These are phyloP conservation scores for Apis florea DNA, from an alignment of 1,140 invertebrate genomes.

Conservation along the genomic window DNA sequence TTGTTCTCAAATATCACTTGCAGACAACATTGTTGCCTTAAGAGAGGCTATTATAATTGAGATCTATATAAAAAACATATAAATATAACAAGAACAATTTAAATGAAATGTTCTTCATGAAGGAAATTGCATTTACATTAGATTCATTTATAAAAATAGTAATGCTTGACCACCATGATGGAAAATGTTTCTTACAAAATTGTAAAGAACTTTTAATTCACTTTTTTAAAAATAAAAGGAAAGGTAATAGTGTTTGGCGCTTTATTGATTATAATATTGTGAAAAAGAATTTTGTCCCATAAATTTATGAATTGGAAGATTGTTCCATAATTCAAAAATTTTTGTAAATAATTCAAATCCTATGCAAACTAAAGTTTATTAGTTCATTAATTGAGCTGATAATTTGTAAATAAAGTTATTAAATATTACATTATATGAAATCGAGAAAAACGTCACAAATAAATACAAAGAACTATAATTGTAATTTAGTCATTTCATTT, in stretches of 20 bases:
- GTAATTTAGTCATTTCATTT: constrained; percentile 48
- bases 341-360: constrained; percentile 66
- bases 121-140: constrained; percentile 49
- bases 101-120: constrained; percentile 15
- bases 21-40: constrained; percentile 32
- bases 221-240: constrained; percentile 49
- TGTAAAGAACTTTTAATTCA: constrained; percentile 42
- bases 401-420: constrained; percentile 73
- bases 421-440: constrained; percentile 67
- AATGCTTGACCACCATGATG: constrained; percentile 48
- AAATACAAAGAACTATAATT: constrained; percentile 60
- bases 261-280: constrained; percentile 48
- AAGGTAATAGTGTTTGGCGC: constrained; percentile 38
- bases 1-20: constrained; percentile 34
- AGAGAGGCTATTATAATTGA: constrained; percentile 45
- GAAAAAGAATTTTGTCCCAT: constrained; percentile 31
- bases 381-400: constrained; percentile 55
- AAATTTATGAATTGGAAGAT: constrained; percentile 41
- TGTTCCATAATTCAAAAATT: constrained; percentile 58
- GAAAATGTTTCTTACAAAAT: constrained; percentile 41
- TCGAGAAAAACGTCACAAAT: constrained; percentile 60
- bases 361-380: constrained; percentile 61
- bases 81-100: constrained; percentile 7
- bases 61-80: background rate
- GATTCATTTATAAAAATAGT: constrained; percentile 33